phyloP scores from a whole-genome alignment of 2,888 invertebrate species.

The Lordiphosa fenestrarum region DNA sequence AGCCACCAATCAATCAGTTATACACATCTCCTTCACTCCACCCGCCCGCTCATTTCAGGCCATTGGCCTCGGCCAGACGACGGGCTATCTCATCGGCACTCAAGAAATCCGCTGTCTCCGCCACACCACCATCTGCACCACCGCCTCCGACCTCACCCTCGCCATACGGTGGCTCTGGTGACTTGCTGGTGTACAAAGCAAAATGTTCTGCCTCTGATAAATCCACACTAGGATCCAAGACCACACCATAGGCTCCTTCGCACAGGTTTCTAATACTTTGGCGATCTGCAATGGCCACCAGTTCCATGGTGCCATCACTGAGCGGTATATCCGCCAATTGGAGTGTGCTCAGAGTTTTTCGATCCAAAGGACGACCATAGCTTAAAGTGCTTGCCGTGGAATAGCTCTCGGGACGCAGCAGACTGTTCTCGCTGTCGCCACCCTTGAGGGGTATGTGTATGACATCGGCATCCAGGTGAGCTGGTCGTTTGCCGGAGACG shows the following conservation, averaged over 20 bases:
- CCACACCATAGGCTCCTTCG: conserved; percentile 79
- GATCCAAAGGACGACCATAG: conserved; percentile 78
- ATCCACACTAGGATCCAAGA: conserved; percentile 83
- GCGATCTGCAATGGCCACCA: conserved; percentile 82
- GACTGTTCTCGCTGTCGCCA: conserved; percentile 81
- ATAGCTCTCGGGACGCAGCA: conserved; percentile 80
- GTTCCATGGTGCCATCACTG: conserved; percentile 82
- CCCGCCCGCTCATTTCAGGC: conserved; percentile 55
- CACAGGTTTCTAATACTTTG: conserved; percentile 80
- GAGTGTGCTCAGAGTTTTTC: conserved; percentile 80
- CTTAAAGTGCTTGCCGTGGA: conserved; percentile 78
- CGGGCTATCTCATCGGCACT: conserved; percentile 80
- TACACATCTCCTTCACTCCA: no score
- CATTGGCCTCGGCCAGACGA: conserved; percentile 77
- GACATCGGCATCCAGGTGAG: conserved; percentile 83
- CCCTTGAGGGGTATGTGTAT: conserved; percentile 85
- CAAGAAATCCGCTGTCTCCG: conserved; percentile 87
- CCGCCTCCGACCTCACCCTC: conserved; percentile 82
- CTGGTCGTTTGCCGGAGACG: conserved; percentile 83
- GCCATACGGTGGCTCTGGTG: conserved; percentile 84
- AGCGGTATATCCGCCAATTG: conserved; percentile 80
- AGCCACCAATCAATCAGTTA: not conserved
- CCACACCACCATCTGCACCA: conserved; percentile 83
- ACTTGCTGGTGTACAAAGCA: conserved; percentile 91
- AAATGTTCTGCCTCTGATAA: conserved; percentile 93